Evolutionary conservation across 2,113 vertebrate genomes (phyloP), one percentile per base, ranked within the genome.

Genomic region (Hoplias malabaricus): DNA sequence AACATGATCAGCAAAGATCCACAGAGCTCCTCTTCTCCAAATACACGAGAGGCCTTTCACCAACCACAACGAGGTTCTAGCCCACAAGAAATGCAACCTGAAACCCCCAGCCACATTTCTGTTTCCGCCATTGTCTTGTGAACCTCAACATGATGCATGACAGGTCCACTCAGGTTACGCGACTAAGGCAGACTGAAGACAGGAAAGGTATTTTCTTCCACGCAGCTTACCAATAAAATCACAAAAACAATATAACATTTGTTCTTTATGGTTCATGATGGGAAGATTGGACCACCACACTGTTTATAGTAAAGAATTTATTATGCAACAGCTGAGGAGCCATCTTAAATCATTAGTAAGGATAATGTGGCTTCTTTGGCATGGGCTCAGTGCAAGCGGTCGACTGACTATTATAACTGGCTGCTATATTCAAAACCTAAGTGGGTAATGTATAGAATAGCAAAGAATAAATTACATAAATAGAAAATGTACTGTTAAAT

Each of bases 231-330:
- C 59, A 77, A 77, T 79, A 75, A 79, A 69, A 77, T 81, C 16
- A 62, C 81, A 84, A 50, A 53, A 53, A 89, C 87, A 90, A 86
- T 89, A 86, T 84, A 79, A 85, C 83, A 76, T 67, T 86, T 81
- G 84, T 84, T 79, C 82, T 84, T 86, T 86, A 80, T 73, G 80
- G 85, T 83, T 84, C 68, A 80, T 78, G 59, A 53, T 5, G 70
- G 72, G 81, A 84, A 65, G 73, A 85, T 75, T 57, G 66, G 34
- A 86, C 81, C 72, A n/a, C 81, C 80, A 85, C 83, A 84, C 81
- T 80, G 77, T 85, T 90, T 84, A 88, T 83, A 81, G 85, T 81
- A 83, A 86, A 82, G 88, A 87, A 89, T 90, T 86, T 89, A 86
- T 83, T 84, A 83, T 80, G 84, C 82, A 84, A 88, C 92, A 92